phyloP scores from a whole-genome alignment of 2,113 vertebrate species.

The Hyla sarda region DNA sequence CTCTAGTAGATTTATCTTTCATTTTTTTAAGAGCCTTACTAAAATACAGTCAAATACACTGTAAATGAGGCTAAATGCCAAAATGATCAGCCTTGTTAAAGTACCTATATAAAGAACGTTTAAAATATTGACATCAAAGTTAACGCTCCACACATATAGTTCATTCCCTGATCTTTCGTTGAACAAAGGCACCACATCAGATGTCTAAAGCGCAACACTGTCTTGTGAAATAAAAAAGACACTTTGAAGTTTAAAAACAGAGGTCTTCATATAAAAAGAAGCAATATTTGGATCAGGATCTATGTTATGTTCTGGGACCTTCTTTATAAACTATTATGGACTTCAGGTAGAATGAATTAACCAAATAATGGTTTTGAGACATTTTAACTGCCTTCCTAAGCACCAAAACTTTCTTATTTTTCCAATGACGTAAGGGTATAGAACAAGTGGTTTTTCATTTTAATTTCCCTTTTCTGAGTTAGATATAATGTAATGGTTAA shows the following conservation, averaged over 20 bases:
- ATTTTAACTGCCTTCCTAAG: not conserved
- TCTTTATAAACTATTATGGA: not conserved
- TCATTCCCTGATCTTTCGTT: not conserved
- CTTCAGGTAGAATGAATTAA: not conserved
- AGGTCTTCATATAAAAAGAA: slow-evolving; percentile 22
- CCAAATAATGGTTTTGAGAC: not conserved
- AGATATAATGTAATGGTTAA: too few species aligned
- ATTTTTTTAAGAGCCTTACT: too few species aligned
- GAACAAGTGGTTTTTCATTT: too few species aligned
- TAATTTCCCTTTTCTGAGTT: too few species aligned
- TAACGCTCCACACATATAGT: not conserved
- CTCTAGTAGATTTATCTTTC: too few species aligned
- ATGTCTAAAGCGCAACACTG: not conserved
- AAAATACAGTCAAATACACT: not conserved
- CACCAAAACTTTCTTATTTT: too few species aligned
- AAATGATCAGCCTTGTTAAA: slow-evolving; percentile 12
- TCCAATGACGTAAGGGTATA: too few species aligned
- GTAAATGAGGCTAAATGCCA: not conserved
- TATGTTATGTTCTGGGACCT: not conserved
- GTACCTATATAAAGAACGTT: not conserved
- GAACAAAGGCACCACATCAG: slow-evolving; percentile 27
- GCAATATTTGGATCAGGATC: not conserved
- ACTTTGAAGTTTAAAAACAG: slow-evolving; percentile 21
- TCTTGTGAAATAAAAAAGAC: slow-evolving; percentile 18
- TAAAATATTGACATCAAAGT: slow-evolving; percentile 23